phyloP scores from a whole-genome alignment of 1,140 invertebrate species.

The Bombus ignitus region DNA sequence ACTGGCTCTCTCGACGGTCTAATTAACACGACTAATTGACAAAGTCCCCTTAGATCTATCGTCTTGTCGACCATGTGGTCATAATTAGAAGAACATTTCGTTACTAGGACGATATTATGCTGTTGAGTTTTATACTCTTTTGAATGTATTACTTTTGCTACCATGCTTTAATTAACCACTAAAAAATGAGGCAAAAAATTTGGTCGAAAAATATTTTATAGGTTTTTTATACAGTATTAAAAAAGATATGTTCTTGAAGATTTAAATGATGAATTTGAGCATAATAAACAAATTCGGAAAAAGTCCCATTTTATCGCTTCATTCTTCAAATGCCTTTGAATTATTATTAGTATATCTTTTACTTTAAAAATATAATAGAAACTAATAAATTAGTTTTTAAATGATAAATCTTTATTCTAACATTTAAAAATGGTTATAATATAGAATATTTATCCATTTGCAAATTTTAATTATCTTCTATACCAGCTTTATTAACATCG shows the following conservation, averaged over 20 bases:
- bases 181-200: neutral
- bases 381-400: neutral
- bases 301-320: neutral
- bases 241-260: neutral
- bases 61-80: constrained; percentile 47
- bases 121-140: neutral
- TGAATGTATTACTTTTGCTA: neutral
- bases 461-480: too few species aligned
- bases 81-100: constrained; percentile 58
- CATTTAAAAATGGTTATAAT: too few species aligned
- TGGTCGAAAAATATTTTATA: neutral
- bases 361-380: neutral
- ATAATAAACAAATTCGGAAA: neutral
- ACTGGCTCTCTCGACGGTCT: constrained; percentile 55
- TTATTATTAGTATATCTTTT: neutral
- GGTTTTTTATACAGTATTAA: neutral
- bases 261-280: neutral
- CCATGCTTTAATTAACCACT: neutral
- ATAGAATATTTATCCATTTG: too few species aligned
- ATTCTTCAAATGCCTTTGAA: too few species aligned
- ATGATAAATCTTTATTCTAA: too few species aligned
- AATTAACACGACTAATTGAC: constrained; percentile 68
- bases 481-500: too few species aligned
- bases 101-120: neutral
- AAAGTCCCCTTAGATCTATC: constrained; percentile 59